Evolutionary conservation across 2,888 invertebrate species (phyloP).

Genomic region (Andrena bicolor): DNA sequence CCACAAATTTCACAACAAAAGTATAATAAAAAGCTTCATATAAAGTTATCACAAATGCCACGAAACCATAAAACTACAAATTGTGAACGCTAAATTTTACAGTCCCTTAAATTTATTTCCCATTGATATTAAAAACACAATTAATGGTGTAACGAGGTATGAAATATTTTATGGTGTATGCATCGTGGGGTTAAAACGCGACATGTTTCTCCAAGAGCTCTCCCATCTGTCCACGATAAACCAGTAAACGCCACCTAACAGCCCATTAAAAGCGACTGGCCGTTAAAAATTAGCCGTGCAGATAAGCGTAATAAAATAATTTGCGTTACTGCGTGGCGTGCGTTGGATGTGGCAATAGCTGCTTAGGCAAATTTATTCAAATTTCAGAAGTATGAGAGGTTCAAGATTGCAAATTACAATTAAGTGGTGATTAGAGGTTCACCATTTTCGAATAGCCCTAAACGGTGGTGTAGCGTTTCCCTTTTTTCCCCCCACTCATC

Average conservation of each 20-base stretch:
- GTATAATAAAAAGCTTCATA: too few relatives aligned
- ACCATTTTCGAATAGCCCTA: conserved; percentile 49
- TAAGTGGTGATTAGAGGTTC: conserved; percentile 61
- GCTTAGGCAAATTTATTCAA: conserved; percentile 69
- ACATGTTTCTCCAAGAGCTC: neutral
- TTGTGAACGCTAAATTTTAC: too few relatives aligned
- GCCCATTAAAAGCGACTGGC: conserved; percentile 47
- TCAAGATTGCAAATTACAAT: conserved; percentile 61
- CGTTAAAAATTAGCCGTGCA: conserved; percentile 62
- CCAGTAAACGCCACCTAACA: conserved; percentile 31
- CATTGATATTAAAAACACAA: neutral
- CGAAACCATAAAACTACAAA: too few relatives aligned
- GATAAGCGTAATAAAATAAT: conserved; percentile 67
- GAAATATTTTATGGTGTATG: neutral
- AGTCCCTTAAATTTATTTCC: neutral
- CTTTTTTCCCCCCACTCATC: neutral
- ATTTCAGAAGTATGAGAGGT: conserved; percentile 63
- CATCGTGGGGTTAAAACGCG: neutral
- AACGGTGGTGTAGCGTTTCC: conserved; percentile 42
- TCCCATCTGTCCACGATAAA: conserved; percentile 44
- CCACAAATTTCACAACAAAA: too few relatives aligned
- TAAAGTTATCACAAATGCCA: too few relatives aligned
- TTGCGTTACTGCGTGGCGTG: conserved; percentile 13
- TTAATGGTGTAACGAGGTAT: neutral
- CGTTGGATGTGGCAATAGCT: conserved; percentile 16